Evolutionary conservation across 2,888 invertebrate species (phyloP), one percentile per base, ranked within the genome.

Genomic region (Cerastoderma edule): DNA sequence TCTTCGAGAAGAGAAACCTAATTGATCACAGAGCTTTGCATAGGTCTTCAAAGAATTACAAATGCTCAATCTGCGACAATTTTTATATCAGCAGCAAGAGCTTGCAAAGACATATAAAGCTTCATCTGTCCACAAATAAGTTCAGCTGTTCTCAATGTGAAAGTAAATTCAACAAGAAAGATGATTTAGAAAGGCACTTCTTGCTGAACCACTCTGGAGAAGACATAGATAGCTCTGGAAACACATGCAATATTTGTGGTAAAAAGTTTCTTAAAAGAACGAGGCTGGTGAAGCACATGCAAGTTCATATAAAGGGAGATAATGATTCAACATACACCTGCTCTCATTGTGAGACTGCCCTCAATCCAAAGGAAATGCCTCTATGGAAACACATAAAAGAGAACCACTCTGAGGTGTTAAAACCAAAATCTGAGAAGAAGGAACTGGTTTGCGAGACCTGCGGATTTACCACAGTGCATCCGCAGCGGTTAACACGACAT

Each of bases 1-100:
- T 81, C 50, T 75, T 75, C 56, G 81, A 81, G 32, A 81, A 81
- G 35, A 75, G 78, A 39, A 78, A 67, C 60, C 65, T 81, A 8
- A 54, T 81, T 16, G 78, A 78, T 44, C 81, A 81, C 30, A 66
- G 81, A 16, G 68, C 65, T 19, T 32, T 72, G 6, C 81, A 81
- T 35, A 54, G 60, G 24, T 54, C 66, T 0, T 66, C 53, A 16
- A 72, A 78, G 33, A 71, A 70, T 2, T 73, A 68, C 48, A 60
- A 75, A 54, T 81, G 81, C 56, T 33, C 68, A 19, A 76, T 75
- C 5, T 81, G 81, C 50, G 65, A 73, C 27, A 72, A 71, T 16
- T 68, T 44, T 22, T 75, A 78, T 44, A 60, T 70, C 13, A 81
- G 81, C 28, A 68, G 66, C 50, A 78, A 75, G 53, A 75, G 78